These are phyloP conservation scores for Athalia rosae DNA, from an alignment of 2,888 invertebrate species.

Conservation along the genomic window DNA sequence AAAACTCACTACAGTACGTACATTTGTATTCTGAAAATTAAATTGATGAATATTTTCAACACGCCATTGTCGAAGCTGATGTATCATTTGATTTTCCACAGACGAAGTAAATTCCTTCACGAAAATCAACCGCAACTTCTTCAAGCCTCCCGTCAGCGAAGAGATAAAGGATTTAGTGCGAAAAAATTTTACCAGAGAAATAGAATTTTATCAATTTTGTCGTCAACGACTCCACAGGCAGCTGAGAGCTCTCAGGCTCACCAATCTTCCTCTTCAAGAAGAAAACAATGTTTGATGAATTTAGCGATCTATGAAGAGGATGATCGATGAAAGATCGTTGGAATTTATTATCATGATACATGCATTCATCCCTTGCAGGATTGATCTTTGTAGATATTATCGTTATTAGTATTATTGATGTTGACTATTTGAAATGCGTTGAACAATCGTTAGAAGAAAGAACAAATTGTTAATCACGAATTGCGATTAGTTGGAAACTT, in stretches of 20 bases:
- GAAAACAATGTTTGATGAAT: slow-evolving; percentile 27
- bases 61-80: background rate
- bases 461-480: no score
- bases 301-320: background rate
- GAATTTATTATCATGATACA: no score
- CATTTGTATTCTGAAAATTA: background rate
- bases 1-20: background rate
- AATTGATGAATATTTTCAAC: slow-evolving; percentile 8
- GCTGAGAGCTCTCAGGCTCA: slow-evolving; percentile 82
- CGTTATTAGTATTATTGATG: no score
- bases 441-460: no score
- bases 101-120: slow-evolving; percentile 85
- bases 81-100: slow-evolving; percentile 71
- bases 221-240: slow-evolving; percentile 89
- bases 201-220: slow-evolving; percentile 94
- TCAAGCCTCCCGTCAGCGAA: slow-evolving; percentile 91
- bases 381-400: no score
- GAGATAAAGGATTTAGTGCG: slow-evolving; percentile 90
- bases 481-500: no score
- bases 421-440: no score
- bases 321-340: background rate
- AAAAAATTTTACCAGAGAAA: slow-evolving; percentile 90
- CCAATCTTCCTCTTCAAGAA: slow-evolving; percentile 23
- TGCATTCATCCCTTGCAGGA: no score
- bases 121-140: slow-evolving; percentile 89